A percentile compares a stretch with the other conserved stretches of the same genome.
Conservation (phyloP, 2,888 invertebrate species). For the Xestia xanthographa region DNA sequence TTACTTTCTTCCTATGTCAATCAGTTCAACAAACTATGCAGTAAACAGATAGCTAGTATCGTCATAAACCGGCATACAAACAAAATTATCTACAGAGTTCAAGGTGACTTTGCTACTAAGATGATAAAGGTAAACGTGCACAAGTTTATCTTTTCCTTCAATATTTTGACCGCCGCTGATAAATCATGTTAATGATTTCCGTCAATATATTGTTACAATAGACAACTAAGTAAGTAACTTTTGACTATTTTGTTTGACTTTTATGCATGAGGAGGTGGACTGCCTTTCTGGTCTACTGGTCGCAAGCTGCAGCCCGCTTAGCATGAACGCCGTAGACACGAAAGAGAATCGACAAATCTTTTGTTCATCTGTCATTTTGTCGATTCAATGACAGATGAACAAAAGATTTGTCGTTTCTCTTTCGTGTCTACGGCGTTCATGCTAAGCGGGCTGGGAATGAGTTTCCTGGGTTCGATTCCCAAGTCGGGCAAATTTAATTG, state of each 20-base stretch:
- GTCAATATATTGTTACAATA: conserved; percentile 19
- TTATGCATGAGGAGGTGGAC: neutral
- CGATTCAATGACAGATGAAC: no score
- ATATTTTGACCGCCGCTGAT: conserved; percentile 25
- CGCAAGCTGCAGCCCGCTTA: no score
- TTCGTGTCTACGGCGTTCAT: no score
- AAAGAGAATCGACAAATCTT: no score
- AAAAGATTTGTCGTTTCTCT: no score
- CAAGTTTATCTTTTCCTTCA: conserved; percentile 12
- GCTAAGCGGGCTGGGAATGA: neutral
- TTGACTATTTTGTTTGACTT: neutral
- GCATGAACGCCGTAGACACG: no score
- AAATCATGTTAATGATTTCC: conserved; percentile 35
- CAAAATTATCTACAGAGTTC: conserved; percentile 49
- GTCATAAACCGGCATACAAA: conserved; percentile 25
- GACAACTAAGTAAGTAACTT: neutral
- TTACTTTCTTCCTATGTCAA: conserved; percentile 20
- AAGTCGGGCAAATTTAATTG: neutral
- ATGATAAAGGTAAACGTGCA: conserved; percentile 30
- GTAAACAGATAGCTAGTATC: conserved; percentile 45
- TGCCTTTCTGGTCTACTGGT: neutral
- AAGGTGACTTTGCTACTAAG: conserved; percentile 51
- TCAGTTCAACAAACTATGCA: conserved; percentile 59
- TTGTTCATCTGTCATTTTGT: no score
- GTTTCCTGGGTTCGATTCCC: neutral